These are phyloP conservation scores for Sceliomorpha sp. DNA, from an alignment of 2,888 invertebrate species.

Conservation along the genomic window DNA sequence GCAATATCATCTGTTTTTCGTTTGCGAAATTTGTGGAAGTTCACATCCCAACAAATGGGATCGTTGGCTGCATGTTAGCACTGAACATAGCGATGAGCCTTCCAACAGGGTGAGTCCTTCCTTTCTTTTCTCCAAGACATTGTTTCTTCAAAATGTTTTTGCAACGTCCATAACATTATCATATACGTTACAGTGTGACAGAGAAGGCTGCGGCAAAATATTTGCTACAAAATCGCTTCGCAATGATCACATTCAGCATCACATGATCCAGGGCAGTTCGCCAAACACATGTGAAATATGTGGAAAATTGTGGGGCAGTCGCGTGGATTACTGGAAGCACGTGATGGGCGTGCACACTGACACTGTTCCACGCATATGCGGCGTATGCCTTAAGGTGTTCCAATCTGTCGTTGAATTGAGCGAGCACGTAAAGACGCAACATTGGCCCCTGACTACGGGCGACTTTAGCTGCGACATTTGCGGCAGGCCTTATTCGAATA, in stretches of 20 bases:
- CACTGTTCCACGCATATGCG: slow-evolving; percentile 81
- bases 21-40: slow-evolving; percentile 81
- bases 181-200: slow-evolving; percentile 74
- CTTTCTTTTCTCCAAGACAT: background rate
- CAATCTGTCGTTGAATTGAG: slow-evolving; percentile 78
- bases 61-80: slow-evolving; percentile 81
- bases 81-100: slow-evolving; percentile 76
- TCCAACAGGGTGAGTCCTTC: slow-evolving; percentile 68
- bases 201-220: slow-evolving; percentile 77
- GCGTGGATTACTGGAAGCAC: slow-evolving; percentile 82
- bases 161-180: too few species aligned
- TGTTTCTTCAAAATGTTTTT: too few species aligned
- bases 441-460: slow-evolving; percentile 80
- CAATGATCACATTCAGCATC: slow-evolving; percentile 80
- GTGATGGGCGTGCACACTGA: slow-evolving; percentile 82
- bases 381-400: slow-evolving; percentile 81
- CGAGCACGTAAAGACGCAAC: slow-evolving; percentile 78
- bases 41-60: slow-evolving; percentile 81
- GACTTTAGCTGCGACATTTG: slow-evolving; percentile 81
- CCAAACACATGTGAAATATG: slow-evolving; percentile 81
- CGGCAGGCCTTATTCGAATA: slow-evolving; percentile 81
- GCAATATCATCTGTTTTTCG: slow-evolving; percentile 78
- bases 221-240: slow-evolving; percentile 79
- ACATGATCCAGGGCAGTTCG: slow-evolving; percentile 78
- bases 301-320: slow-evolving; percentile 81